Evolutionary conservation across 2,888 invertebrate species (phyloP).

Genomic region (Luperina nickerlii): DNA sequence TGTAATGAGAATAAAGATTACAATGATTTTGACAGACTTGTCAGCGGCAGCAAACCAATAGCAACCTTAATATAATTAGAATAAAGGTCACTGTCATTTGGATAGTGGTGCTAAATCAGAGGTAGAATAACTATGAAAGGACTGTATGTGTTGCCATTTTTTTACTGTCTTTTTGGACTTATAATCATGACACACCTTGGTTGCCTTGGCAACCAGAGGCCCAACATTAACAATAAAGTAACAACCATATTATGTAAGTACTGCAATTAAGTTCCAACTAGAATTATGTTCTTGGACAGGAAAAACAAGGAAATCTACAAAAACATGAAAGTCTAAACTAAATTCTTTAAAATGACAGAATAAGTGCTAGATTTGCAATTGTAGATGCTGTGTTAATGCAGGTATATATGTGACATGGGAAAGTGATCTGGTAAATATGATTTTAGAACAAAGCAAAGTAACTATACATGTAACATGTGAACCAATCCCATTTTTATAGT

Average conservation of each 20-base stretch:
- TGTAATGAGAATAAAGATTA: no score
- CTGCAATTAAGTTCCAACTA: neutral
- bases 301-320: neutral
- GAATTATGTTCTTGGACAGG: neutral
- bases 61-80: no score
- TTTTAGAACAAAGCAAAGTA: neutral
- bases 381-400: neutral
- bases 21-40: no score
- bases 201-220: conserved; percentile 12
- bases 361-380: neutral
- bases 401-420: neutral
- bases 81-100: no score
- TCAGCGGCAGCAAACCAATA: no score
- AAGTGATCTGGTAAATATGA: neutral
- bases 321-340: neutral
- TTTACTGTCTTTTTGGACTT: neutral
- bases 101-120: no score
- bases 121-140: no score
- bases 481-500: neutral
- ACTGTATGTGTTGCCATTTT: neutral
- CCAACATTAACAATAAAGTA: conserved; percentile 15
- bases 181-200: neutral
- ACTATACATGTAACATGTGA: neutral
- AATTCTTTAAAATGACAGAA: neutral
- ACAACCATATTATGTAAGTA: neutral